phyloP scores from a whole-genome alignment of 2,797 vertebrate genomes.

The Dryobates pubescens region DNA sequence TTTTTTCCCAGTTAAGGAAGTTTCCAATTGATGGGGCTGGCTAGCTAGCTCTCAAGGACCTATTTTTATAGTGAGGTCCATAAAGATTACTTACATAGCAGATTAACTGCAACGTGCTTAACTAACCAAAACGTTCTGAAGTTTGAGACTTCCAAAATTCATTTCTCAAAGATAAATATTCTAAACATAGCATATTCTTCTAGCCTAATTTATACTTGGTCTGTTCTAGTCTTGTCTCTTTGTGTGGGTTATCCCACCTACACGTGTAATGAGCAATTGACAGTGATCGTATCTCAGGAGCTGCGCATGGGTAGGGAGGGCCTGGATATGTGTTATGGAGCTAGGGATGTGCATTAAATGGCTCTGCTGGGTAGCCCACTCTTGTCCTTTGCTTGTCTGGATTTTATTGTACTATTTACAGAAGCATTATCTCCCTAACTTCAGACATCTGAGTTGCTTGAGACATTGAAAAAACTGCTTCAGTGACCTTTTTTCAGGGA shows the following conservation, averaged over 20 bases:
- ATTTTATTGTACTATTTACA: not conserved
- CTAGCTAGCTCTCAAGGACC: constrained; percentile 9
- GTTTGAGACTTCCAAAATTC: constrained; percentile 20
- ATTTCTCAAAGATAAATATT: constrained; percentile 6
- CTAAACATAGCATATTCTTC: constrained; percentile 14
- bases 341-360: not conserved
- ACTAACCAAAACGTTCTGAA: constrained; percentile 22
- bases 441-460: not conserved
- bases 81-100: not conserved
- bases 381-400: not conserved
- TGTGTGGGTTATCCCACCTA: constrained; percentile 19
- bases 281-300: not conserved
- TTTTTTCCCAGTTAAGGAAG: not conserved
- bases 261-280: not conserved
- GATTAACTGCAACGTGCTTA: constrained; percentile 12
- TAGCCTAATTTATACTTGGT: constrained; percentile 16
- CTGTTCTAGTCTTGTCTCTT: not conserved
- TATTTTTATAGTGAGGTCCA: not conserved
- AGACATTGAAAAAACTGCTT: not conserved
- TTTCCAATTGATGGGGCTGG: not conserved
- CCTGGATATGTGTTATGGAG: not conserved
- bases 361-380: not conserved
- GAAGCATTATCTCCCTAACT: not conserved
- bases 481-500: accelerated
- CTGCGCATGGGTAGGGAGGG: not conserved